Conservation (phyloP, 2,113 vertebrate genomes). For the Theropithecus gelada region DNA sequence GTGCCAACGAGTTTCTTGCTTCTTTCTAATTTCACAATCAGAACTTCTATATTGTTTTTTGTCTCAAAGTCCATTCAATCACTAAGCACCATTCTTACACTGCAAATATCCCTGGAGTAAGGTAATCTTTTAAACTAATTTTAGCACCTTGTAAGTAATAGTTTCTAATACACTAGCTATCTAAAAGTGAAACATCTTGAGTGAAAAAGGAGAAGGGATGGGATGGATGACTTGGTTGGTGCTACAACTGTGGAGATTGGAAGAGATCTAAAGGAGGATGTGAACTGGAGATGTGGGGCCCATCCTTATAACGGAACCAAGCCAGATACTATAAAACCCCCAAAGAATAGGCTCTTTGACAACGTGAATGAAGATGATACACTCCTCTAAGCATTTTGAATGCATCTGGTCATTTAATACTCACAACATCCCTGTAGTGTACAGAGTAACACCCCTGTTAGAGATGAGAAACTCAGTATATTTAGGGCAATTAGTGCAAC, state of each 20-base stretch:
- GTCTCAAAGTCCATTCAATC: conserved; percentile 35
- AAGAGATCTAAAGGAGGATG: background rate
- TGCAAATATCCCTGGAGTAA: background rate
- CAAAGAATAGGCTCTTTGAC: background rate
- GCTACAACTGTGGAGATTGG: background rate
- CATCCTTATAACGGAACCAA: background rate
- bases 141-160: conserved; percentile 43
- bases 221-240: background rate
- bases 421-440: background rate
- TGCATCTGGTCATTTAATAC: background rate
- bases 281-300: background rate
- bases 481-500: background rate
- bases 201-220: background rate
- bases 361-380: background rate
- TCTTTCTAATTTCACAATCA: conserved; percentile 53
- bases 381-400: background rate
- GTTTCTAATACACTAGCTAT: background rate
- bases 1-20: background rate
- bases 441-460: background rate
- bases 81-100: conserved; percentile 40
- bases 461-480: background rate
- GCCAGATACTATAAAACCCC: background rate
- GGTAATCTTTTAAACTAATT: conserved; percentile 52
- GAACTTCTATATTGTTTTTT: background rate
- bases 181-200: background rate